Conservation (phyloP, 2,797 vertebrate genomes). For the Hozukius guyotensis region DNA sequence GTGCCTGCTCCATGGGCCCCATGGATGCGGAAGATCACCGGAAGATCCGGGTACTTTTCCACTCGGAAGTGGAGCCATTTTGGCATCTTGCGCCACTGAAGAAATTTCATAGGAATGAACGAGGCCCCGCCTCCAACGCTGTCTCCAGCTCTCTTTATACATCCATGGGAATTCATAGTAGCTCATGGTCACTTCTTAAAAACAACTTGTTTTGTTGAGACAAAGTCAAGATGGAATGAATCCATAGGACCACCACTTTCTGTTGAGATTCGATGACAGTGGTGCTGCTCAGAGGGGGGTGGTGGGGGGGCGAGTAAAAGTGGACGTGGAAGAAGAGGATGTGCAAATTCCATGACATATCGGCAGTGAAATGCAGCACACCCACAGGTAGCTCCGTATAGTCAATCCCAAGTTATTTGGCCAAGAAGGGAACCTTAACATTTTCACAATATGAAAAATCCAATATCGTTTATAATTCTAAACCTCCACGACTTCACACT, state of each 20-base stretch:
- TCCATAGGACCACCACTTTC: neutral
- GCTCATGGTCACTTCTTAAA: neutral
- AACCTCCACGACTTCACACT: conserved; percentile 35
- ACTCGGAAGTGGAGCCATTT: no score
- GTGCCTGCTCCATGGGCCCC: no score
- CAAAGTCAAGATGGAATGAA: neutral
- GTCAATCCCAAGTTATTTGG: conserved; percentile 38
- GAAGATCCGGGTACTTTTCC: no score
- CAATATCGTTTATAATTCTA: conserved; percentile 62
- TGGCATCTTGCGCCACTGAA: no score
- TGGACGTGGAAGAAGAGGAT: neutral
- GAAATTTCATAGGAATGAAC: no score
- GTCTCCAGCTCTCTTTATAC: no score
- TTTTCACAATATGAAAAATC: conserved; percentile 70
- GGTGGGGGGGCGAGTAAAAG: neutral
- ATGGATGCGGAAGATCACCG: no score
- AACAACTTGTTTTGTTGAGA: no score
- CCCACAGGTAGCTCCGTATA: conserved; percentile 16
- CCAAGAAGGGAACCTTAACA: conserved; percentile 53
- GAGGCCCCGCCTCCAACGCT: no score
- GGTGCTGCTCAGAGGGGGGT: neutral
- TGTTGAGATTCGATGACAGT: neutral
- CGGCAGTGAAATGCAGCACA: conserved; percentile 9
- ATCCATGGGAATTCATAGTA: neutral
- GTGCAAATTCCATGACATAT: conserved; percentile 36